These are phyloP conservation scores for Drosophila anomalata DNA, from an alignment of 2,888 invertebrate genomes.

Conservation along the genomic window DNA sequence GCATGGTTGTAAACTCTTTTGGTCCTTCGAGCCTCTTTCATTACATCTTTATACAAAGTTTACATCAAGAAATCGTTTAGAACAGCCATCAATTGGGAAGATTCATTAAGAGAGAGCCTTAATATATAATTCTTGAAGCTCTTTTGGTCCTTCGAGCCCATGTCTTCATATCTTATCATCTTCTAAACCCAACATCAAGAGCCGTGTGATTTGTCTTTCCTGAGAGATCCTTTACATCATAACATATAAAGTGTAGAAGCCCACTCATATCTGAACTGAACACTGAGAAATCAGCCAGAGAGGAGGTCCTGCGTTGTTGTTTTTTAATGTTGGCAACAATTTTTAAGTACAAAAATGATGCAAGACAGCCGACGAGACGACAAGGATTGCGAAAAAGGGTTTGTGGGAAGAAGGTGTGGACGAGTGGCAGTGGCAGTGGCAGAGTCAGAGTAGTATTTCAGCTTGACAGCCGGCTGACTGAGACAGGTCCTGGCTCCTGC, in stretches of 20 bases:
- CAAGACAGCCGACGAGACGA: slow-evolving; percentile 42
- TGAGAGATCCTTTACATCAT: neutral
- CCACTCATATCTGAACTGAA: neutral
- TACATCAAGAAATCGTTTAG: too few species aligned
- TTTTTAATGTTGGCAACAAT: slow-evolving; percentile 70
- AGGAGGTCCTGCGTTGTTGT: slow-evolving; percentile 7
- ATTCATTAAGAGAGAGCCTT: too few species aligned
- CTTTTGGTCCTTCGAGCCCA: too few species aligned
- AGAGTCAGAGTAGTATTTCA: slow-evolving; percentile 5
- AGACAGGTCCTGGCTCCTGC: slow-evolving; percentile 4
- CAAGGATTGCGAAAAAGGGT: slow-evolving; percentile 4
- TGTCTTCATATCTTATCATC: too few species aligned
- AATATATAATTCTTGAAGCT: too few species aligned
- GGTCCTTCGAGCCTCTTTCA: too few species aligned
- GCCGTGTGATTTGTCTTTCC: too few species aligned
- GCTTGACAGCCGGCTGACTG: slow-evolving; percentile 11
- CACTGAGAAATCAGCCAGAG: neutral
- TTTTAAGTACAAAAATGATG: slow-evolving; percentile 71
- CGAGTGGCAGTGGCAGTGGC: neutral
- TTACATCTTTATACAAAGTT: too few species aligned
- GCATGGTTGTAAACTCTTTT: too few species aligned
- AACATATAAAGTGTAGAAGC: neutral
- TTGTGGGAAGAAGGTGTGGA: neutral
- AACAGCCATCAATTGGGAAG: too few species aligned
- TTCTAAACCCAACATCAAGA: too few species aligned